These are phyloP conservation scores for Sparus aurata DNA, from an alignment of 2,797 vertebrate genomes.

Conservation along the genomic window DNA sequence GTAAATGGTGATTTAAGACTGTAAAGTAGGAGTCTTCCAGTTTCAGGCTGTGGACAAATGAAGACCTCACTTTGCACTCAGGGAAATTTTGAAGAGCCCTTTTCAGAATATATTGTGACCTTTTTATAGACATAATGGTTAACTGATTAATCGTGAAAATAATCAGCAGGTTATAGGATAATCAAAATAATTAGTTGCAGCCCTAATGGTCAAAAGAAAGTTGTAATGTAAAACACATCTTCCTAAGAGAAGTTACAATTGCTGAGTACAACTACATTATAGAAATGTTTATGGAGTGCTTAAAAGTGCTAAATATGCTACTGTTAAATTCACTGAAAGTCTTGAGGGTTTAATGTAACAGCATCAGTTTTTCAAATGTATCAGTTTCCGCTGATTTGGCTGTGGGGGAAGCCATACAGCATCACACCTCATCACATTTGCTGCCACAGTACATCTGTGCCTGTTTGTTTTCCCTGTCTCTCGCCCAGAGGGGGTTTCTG, in stretches of 20 bases:
- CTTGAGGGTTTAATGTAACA: neutral
- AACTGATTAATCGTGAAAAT: no score
- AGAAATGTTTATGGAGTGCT: neutral
- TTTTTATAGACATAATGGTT: no score
- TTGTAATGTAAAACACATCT: neutral
- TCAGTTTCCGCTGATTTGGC: neutral
- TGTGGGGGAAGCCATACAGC: slow-evolving; percentile 14
- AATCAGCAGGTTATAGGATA: no score
- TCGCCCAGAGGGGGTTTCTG: slow-evolving; percentile 46
- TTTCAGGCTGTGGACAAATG: no score
- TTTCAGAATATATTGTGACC: no score
- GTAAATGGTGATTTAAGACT: neutral
- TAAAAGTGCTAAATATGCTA: neutral
- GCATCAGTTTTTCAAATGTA: neutral
- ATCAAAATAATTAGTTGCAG: no score
- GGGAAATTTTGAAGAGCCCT: no score
- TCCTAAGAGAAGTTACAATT: neutral
- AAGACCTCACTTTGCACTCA: no score
- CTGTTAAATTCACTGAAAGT: neutral
- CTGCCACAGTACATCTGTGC: slow-evolving; percentile 51
- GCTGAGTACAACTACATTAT: neutral
- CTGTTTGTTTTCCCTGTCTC: slow-evolving; percentile 69
- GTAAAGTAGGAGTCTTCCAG: no score
- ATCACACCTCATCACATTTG: slow-evolving; percentile 50
- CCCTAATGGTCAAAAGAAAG: neutral